These are phyloP conservation scores for Stegodyphus dumicola DNA, from an alignment of 1,140 invertebrate species.

Conservation along the genomic window DNA sequence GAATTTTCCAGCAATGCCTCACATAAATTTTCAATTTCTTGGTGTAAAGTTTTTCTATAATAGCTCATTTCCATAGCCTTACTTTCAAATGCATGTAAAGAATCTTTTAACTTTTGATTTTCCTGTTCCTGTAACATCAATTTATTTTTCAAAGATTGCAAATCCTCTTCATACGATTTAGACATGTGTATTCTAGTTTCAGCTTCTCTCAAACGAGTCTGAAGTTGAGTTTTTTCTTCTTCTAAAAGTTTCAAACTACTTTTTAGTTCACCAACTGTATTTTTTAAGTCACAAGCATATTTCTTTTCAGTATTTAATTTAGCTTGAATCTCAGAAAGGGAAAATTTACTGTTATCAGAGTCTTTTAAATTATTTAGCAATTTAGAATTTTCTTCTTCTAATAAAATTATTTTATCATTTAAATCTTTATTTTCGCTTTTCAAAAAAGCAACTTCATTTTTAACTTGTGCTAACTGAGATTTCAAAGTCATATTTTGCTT, in stretches of 20 bases:
- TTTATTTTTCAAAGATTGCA: conserved; percentile 10
- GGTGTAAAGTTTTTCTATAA: conserved; percentile 23
- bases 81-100: conserved; percentile 19
- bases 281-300: background rate
- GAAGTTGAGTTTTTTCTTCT: conserved; percentile 9
- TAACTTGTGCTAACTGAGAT: too few relatives aligned
- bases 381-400: background rate
- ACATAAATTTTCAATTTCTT: conserved; percentile 44
- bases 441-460: background rate
- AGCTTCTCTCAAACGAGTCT: background rate
- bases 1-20: conserved; percentile 16
- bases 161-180: conserved; percentile 22
- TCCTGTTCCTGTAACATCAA: conserved; percentile 25
- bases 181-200: background rate
- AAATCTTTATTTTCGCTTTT: background rate
- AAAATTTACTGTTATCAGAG: too few relatives aligned
- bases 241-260: background rate
- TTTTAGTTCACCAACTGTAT: background rate
- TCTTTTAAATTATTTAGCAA: background rate
- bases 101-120: conserved; percentile 29
- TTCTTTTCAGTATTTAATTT: background rate
- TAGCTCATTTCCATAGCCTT: conserved; percentile 38
- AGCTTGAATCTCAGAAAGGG: background rate
- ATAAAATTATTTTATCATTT: background rate
- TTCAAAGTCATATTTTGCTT: background rate